These are phyloP conservation scores for Channallabes apus DNA, from an alignment of 2,797 vertebrate genomes.

Conservation along the genomic window DNA sequence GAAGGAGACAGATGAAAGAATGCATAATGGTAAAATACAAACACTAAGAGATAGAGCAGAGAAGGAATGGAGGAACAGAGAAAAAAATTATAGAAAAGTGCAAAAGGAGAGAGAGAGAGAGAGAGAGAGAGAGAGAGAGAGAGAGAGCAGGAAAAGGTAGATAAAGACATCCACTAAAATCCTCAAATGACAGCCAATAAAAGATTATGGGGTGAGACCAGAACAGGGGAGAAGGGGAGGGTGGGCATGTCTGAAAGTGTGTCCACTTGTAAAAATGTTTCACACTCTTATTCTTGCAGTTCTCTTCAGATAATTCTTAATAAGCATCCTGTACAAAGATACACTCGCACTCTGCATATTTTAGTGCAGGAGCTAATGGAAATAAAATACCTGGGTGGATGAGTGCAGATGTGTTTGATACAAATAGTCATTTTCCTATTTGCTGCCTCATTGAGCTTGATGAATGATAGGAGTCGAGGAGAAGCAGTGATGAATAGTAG, in stretches of 20 bases:
- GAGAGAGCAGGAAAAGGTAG: conserved; percentile 41
- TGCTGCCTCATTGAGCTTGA: conserved; percentile 99
- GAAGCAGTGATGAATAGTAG: conserved; percentile 99
- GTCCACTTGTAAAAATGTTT: conserved; percentile 71
- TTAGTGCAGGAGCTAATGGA: conserved; percentile 99
- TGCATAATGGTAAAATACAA: conserved; percentile 59
- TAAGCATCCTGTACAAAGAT: conserved; percentile 79
- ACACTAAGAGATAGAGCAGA: background rate
- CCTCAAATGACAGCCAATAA: conserved; percentile 68
- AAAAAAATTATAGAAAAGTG: background rate
- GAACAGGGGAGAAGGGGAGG: conserved; percentile 51
- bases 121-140: too few species aligned
- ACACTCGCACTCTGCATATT: conserved; percentile 91
- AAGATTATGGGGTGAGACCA: conserved; percentile 61
- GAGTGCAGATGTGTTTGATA: conserved; percentile 99
- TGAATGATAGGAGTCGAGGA: conserved; percentile 99
- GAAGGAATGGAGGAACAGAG: background rate
- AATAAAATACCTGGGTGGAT: conserved; percentile 99
- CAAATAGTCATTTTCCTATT: conserved; percentile 99
- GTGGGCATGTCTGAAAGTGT: conserved; percentile 48
- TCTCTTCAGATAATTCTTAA: conserved; percentile 80
- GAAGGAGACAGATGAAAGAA: conserved; percentile 65
- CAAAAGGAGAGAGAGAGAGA: background rate
- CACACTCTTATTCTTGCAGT: conserved; percentile 59
- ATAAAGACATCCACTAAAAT: conserved; percentile 75